These are phyloP conservation scores for Clarias fuscus DNA, from an alignment of 2,797 vertebrate species.

Conservation along the genomic window DNA sequence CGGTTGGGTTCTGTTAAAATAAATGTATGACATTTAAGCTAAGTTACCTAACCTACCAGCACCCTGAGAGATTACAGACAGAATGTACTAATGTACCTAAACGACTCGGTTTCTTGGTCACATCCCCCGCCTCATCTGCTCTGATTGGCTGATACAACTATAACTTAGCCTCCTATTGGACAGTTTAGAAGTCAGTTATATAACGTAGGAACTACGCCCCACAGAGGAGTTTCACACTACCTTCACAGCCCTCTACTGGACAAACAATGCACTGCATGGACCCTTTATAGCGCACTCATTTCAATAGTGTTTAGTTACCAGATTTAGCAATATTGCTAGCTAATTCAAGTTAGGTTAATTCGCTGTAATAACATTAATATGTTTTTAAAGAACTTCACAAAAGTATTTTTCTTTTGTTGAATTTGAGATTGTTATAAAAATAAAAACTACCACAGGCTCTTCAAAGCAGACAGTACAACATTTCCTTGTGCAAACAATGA, in stretches of 20 bases:
- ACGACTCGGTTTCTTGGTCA: background rate
- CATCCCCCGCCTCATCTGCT: background rate
- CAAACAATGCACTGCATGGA: background rate
- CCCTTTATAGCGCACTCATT: background rate
- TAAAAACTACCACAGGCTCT: background rate
- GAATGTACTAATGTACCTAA: background rate
- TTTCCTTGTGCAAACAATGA: background rate
- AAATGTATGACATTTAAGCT: background rate
- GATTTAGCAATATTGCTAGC: background rate
- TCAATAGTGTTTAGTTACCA: background rate
- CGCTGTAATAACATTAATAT: background rate
- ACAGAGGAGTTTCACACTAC: background rate
- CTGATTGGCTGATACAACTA: background rate
- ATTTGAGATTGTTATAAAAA: background rate
- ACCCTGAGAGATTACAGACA: background rate
- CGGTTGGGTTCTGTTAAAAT: background rate
- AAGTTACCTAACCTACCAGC: background rate
- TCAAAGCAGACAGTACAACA: background rate
- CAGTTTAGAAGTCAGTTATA: background rate
- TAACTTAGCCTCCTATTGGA: background rate
- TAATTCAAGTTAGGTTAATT: background rate
- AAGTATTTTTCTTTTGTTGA: background rate
- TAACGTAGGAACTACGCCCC: background rate
- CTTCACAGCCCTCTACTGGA: background rate
- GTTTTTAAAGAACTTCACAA: background rate